These are phyloP conservation scores for Phthorimaea operculella DNA, from an alignment of 1,140 invertebrate species.

Conservation along the genomic window DNA sequence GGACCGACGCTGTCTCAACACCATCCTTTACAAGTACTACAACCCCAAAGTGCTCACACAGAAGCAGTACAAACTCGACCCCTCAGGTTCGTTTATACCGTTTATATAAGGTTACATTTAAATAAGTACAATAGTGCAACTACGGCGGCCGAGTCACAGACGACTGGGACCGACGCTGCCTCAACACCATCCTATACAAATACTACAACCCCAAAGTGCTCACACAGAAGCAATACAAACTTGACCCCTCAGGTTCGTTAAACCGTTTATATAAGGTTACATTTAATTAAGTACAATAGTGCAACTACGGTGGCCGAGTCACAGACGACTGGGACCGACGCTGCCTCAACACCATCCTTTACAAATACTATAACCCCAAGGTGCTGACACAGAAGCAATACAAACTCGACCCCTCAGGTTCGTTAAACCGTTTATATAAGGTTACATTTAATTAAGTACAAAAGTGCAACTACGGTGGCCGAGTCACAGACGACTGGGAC, in stretches of 20 bases:
- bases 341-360: conserved; percentile 86
- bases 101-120: no score
- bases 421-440: no score
- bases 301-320: conserved; percentile 96
- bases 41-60: conserved; percentile 68
- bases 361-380: conserved; percentile 80
- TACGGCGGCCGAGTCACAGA: conserved; percentile 96
- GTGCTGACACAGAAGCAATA: conserved; percentile 69
- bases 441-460: no score
- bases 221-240: conserved; percentile 67
- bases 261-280: no score
- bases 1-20: conserved; percentile 89
- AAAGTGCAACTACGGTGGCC: conserved; percentile 97
- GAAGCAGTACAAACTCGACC: conserved; percentile 72
- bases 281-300: no score
- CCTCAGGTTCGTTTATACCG: conserved; percentile 61
- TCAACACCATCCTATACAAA: conserved; percentile 85
- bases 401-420: conserved; percentile 72
- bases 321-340: conserved; percentile 96
- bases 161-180: conserved; percentile 90
- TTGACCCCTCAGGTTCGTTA: conserved; percentile 71
- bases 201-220: conserved; percentile 78
- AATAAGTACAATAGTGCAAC: no score
- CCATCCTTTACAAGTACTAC: conserved; percentile 87
- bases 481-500: conserved; percentile 96